Percentiles rank a stretch among this genome's conserved stretches.
These are phyloP conservation scores for Syngnathus scovelli DNA, from an alignment of 2,113 vertebrate genomes.

Conservation along the genomic window DNA sequence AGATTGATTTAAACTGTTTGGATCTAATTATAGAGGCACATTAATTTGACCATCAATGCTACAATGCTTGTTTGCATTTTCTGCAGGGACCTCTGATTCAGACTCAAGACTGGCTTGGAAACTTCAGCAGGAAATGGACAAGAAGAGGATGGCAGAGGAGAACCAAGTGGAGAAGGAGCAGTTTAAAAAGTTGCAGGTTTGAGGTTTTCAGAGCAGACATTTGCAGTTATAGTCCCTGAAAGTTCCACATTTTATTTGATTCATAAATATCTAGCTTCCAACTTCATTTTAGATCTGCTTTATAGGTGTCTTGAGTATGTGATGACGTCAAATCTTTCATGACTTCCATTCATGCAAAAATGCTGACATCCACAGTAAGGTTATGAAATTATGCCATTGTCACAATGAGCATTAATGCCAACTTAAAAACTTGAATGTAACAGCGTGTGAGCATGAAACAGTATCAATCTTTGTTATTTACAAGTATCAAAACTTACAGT, in stretches of 20 bases:
- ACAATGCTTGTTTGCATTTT: background rate
- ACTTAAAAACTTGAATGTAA: no score
- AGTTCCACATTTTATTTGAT: background rate
- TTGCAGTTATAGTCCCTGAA: background rate
- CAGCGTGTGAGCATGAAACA: no score
- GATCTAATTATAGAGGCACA: background rate
- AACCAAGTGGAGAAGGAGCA: conserved; percentile 73
- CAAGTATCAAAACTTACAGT: no score
- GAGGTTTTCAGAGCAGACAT: background rate
- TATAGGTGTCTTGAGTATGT: background rate
- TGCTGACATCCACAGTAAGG: no score
- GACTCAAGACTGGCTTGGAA: conserved; percentile 76
- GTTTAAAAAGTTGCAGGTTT: conserved; percentile 86
- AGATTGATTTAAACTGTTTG: background rate
- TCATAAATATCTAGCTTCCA: no score
- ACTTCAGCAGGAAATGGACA: conserved; percentile 81
- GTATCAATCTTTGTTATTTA: no score
- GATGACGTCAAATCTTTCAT: no score
- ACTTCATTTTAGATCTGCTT: background rate
- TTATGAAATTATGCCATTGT: no score
- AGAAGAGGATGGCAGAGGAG: conserved; percentile 64
- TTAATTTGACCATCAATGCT: background rate
- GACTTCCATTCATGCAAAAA: no score
- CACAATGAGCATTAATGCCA: no score
- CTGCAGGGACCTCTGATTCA: conserved; percentile 31